phyloP scores from a whole-genome alignment of 2,113 vertebrate species.

The Pseudorectes ferrugineus region DNA sequence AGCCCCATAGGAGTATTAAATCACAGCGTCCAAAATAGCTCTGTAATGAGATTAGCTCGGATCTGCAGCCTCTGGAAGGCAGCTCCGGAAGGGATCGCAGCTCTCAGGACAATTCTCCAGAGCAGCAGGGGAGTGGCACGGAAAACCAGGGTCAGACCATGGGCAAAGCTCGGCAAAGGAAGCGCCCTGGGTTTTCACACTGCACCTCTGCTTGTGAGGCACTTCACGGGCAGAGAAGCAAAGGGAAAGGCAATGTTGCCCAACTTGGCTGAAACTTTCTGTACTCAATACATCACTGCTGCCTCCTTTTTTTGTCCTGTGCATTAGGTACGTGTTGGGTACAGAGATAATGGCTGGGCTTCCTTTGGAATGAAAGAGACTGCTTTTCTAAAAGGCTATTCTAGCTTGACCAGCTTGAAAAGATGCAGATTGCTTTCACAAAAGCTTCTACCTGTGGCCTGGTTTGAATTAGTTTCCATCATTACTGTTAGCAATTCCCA shows the following conservation, averaged over 20 bases:
- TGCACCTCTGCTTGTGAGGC: not conserved
- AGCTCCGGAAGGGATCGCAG: fast-evolving
- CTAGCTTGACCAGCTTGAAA: slow-evolving; percentile 9
- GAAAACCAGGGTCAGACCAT: not conserved
- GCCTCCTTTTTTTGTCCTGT: not conserved
- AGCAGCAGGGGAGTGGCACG: not conserved
- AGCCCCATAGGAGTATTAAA: not conserved
- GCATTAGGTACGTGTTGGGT: not conserved
- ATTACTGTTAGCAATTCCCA: slow-evolving; percentile 22
- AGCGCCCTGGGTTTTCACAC: not conserved
- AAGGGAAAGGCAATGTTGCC: not conserved
- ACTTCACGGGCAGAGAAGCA: not conserved
- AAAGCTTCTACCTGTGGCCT: not conserved
- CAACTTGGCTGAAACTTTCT: not conserved
- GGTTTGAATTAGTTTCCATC: slow-evolving; percentile 33
- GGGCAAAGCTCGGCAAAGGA: not conserved
- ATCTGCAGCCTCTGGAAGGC: not conserved
- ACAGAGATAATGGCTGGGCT: not conserved
- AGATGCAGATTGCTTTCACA: not conserved
- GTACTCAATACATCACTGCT: not conserved
- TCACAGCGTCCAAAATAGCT: not conserved
- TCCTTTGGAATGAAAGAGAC: not conserved
- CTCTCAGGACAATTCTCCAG: not conserved
- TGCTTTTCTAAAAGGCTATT: not conserved
- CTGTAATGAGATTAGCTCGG: not conserved